Base-by-base conservation (phyloP, 2,888 invertebrate genomes). In the Callyntrura guangdongensis region DNA sequence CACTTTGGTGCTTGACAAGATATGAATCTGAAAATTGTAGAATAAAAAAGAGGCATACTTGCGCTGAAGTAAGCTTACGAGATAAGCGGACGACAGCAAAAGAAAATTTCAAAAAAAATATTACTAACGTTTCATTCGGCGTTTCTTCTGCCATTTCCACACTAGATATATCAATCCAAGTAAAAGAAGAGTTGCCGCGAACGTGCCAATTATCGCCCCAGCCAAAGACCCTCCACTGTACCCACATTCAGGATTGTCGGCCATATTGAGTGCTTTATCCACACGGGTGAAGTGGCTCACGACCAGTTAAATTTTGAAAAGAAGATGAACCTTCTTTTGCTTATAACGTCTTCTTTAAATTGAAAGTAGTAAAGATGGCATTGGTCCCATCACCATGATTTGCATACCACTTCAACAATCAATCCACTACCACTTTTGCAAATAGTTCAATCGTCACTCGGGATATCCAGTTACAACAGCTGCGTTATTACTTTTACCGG, bases 141-240 rank as follows among this genome's bases (percentile, higher is more conserved):
- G 96, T 94, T 96, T 96, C 95, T 96, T 96, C 95, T 96, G 96
- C 94, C 96, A 95, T 94, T 96, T 96, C 95, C 96, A 96, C 94
- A 96, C 95, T 94, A 96, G 95, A 94, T 95, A 96, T 89, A 95
- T 96, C 61, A 96, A 95, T 86, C 95, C 96, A 56, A 96, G 95
- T 89, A 97, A 95, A 86, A 97, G 95, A 89, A 96, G 95, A 93
- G 97, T 97, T 93, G 96, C 96, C 93, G 97, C 94, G 94, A 97
- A 96, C 93, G 97, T 97, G 94, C 97, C 96, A 94, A 97, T 96
- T 91, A 97, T 97, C 93, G 97, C 96, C 91, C 97, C 96, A 90
- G 97, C 97, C 91, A 97, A 96, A 94, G 97, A 96, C 93, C 97
- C 97, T 94, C 96, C 96, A 94, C 96, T 96, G 95, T 96, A 97